Conservation (phyloP, 2,797 vertebrate genomes). For the Pogonophryne albipinna region DNA sequence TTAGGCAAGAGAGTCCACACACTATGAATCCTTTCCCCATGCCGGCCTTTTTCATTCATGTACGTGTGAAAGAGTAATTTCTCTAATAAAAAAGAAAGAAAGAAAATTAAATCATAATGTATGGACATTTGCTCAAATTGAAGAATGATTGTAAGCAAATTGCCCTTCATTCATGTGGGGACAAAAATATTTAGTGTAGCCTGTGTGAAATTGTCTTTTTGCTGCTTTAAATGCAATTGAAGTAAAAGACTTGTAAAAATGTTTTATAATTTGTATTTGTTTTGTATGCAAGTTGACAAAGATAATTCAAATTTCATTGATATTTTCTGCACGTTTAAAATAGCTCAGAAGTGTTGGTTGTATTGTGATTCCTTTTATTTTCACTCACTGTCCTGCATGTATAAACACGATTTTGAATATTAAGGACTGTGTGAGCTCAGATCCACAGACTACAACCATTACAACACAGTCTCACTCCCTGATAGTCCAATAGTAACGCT, state of each 20-base stretch:
- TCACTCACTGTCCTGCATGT: neutral
- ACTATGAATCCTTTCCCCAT: slow-evolving; percentile 26
- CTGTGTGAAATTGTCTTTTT: slow-evolving; percentile 61
- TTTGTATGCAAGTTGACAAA: neutral
- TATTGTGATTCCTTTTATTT: neutral
- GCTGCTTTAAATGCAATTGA: slow-evolving; percentile 38
- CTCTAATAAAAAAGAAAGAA: neutral
- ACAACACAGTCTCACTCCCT: too few species aligned
- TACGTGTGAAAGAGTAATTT: slow-evolving; percentile 32
- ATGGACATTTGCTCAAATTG: slow-evolving; percentile 37
- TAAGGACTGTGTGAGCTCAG: neutral
- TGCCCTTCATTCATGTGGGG: slow-evolving; percentile 40
- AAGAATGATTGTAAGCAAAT: slow-evolving; percentile 38
- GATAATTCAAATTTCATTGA: neutral
- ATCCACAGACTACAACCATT: neutral
- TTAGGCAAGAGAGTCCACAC: slow-evolving; percentile 27
- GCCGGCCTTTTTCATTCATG: slow-evolving; percentile 29
- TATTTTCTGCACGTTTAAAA: neutral
- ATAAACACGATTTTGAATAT: neutral
- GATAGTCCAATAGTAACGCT: too few species aligned
- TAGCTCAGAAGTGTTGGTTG: neutral
- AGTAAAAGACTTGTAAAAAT: slow-evolving; percentile 9
- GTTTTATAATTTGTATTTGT: slow-evolving; percentile 24
- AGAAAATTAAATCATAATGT: slow-evolving; percentile 20
- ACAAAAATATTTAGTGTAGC: slow-evolving; percentile 53